Base-by-base conservation (phyloP, 2,888 invertebrate genomes). In the Rhodophaea formosa region DNA sequence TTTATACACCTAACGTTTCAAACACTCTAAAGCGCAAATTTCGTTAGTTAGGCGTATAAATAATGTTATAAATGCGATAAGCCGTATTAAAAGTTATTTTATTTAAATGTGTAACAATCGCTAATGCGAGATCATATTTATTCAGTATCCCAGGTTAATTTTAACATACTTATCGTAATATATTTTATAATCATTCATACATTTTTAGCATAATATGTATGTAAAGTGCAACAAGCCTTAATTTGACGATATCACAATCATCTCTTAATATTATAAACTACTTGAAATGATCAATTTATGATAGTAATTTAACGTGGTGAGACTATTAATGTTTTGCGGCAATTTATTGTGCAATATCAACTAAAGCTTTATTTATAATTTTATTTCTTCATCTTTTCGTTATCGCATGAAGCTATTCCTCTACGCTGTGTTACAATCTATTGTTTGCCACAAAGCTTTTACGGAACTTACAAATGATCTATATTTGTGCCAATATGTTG, bases 401-500 rank as follows among this genome's bases (percentile, higher is more conserved):
- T 55, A 59, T 68, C 62, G 70, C 69, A 67, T 59, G 58, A 77
- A 75, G 75, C 77, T 74, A 66, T 67, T 59, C 58, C 44, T 62
- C 63, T 62, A 59, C 51, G n/a, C 53, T 60, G 70, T 68, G 64
- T 65, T 63, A 59, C 59, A 49, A 49, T 58, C 54, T 29, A 56
- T 57, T 54, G 58, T 62, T 63, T 62, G 58, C 57, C 63, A 64
- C 60, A 64, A 70, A 69, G 70, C 71, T 62, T 62, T 65, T 62
- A 69, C 65, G 66, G n/a, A n/a, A n/a, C n/a, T n/a, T n/a, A n/a
- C n/a, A n/a, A 56, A 64, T 72, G 70, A 64, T 62, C 64, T 55
- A 53, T 61, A 71, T 78, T 78, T 80, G 77, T 77, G 76, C 77
- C 80, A 80, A 77, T 78, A 76, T 67, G 60, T 63, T 67, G 65